Conservation (phyloP, 2,113 vertebrate species). For the Microcebus ravelobensis region DNA sequence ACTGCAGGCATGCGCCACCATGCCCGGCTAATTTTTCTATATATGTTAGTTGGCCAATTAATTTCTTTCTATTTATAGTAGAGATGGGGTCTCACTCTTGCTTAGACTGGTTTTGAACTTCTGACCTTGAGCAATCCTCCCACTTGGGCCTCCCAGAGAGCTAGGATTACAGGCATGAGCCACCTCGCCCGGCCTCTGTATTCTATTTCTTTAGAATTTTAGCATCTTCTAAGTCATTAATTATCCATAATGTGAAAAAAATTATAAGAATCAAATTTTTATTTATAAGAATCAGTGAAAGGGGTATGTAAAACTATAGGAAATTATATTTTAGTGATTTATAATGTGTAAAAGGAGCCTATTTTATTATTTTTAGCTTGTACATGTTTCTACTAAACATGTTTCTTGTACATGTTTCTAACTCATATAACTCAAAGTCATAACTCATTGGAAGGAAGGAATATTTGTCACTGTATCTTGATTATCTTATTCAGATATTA, state of each 20-base stretch:
- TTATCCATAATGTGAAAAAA: background rate
- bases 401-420: background rate
- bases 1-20: too few species aligned
- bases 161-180: too few species aligned
- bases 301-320: background rate
- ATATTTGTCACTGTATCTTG: background rate
- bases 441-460: background rate
- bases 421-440: background rate
- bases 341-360: background rate
- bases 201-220: background rate
- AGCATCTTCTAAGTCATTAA: background rate
- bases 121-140: too few species aligned
- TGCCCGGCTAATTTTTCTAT: too few species aligned
- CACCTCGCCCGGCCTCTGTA: background rate
- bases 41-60: too few species aligned
- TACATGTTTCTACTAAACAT: background rate
- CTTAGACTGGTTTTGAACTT: too few species aligned
- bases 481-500: background rate
- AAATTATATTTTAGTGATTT: background rate
- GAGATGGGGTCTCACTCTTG: too few species aligned
- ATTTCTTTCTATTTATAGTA: too few species aligned
- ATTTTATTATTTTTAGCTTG: background rate
- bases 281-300: background rate
- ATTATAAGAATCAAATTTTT: background rate
- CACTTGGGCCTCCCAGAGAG: too few species aligned